A percentile compares a stretch with the other conserved stretches of the same genome.
phyloP scores from a whole-genome alignment of 2,797 vertebrate genomes.

The Otolemur crassicaudatus region DNA sequence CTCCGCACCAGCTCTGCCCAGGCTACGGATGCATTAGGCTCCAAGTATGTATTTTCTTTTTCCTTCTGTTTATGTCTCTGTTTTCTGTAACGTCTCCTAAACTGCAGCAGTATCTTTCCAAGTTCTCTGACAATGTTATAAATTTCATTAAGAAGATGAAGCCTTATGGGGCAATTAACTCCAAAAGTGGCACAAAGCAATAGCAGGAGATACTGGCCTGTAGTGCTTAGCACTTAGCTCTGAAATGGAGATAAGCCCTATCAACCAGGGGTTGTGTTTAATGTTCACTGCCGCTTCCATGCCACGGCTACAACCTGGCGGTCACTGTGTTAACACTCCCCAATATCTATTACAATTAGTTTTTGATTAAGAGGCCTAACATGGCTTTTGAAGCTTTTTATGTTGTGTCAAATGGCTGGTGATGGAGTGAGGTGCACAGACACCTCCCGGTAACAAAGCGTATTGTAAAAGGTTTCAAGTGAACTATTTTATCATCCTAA shows the following conservation, averaged over 20 bases:
- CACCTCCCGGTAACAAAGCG: constrained; percentile 96
- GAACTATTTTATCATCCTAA: constrained; percentile 99
- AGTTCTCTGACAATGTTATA: constrained; percentile 84
- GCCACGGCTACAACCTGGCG: constrained; percentile 93
- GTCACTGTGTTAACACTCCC: constrained; percentile 98
- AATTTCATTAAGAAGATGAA: constrained; percentile 88
- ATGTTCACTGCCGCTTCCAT: constrained; percentile 93
- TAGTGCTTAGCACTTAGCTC: constrained; percentile 93
- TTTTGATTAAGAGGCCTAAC: constrained; percentile 99
- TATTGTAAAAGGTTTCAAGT: constrained; percentile 97
- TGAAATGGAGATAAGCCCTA: constrained; percentile 92
- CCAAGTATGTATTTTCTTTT: constrained; percentile 70
- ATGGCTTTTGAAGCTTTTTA: constrained; percentile 97
- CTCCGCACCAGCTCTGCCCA: not conserved
- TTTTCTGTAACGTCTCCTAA: constrained; percentile 82
- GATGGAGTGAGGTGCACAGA: constrained; percentile 95
- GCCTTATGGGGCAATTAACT: constrained; percentile 90
- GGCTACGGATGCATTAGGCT: constrained; percentile 22
- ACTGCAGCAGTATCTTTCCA: constrained; percentile 80
- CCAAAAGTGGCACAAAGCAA: constrained; percentile 91
- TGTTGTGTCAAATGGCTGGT: constrained; percentile 98
- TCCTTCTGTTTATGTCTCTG: constrained; percentile 77
- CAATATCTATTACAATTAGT: constrained; percentile 99
- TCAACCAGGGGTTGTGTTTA: constrained; percentile 95
- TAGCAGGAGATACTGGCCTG: constrained; percentile 89